A percentile compares a stretch with the other conserved stretches of the same genome.
These are phyloP conservation scores for Axea sp. DNA, from an alignment of 2,888 invertebrate species.

Conservation along the genomic window DNA sequence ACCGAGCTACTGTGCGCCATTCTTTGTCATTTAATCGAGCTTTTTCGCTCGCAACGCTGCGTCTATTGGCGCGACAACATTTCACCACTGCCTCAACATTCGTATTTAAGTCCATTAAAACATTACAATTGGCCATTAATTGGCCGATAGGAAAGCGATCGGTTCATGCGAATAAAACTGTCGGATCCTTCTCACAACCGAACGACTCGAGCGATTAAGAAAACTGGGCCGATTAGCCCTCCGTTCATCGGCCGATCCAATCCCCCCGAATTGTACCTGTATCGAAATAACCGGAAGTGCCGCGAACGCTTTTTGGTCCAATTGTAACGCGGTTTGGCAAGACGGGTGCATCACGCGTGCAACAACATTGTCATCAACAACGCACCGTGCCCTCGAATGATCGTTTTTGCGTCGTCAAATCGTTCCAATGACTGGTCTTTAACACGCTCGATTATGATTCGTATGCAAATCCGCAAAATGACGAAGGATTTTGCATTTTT, in stretches of 20 bases:
- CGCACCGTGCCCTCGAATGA: no score
- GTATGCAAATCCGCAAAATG: conserved; percentile 16
- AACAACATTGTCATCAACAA: no score
- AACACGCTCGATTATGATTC: conserved; percentile 17
- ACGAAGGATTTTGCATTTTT: conserved; percentile 13
- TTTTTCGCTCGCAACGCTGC: conserved; percentile 4
- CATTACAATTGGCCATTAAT: conserved; percentile 12
- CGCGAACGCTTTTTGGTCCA: no score
- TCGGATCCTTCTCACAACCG: conserved; percentile 21
- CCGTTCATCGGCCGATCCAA: no score
- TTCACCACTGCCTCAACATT: conserved; percentile 12
- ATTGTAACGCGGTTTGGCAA: no score
- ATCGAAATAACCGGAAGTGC: no score
- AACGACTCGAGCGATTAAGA: no score
- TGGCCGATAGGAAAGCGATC: conserved; percentile 12
- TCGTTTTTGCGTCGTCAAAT: no score
- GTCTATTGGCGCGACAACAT: conserved; percentile 12
- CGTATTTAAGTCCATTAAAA: conserved; percentile 22
- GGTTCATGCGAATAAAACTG: conserved; percentile 17
- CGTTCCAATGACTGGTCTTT: no score
- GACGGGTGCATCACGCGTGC: no score
- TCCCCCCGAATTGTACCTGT: no score
- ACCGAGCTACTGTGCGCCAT: conserved; percentile 26
- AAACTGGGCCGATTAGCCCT: no score
- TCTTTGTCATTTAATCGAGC: conserved; percentile 37